Evolutionary conservation across 1,140 invertebrate genomes (phyloP), one percentile per base, ranked within the genome.

Genomic region (Drosophila mauritiana): DNA sequence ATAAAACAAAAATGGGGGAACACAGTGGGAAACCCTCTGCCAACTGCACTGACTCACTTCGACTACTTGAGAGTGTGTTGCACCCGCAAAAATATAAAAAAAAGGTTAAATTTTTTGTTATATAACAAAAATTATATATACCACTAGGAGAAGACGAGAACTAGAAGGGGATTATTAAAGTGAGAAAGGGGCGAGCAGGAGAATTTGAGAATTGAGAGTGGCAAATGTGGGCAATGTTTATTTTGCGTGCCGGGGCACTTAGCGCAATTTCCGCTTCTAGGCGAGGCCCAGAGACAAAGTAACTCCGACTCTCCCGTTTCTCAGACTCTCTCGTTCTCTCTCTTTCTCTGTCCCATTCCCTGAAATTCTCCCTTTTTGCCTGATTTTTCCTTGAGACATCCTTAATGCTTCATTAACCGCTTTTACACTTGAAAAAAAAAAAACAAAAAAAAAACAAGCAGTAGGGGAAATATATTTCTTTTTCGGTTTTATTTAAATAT

Each of bases 31-130:
- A 75, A 64, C 69, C 58, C 72, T 42, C 43, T 74, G 57, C 46
- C 57, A 73, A 73, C 76, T 56, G 56, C 76, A 63, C 77, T 69
- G 78, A 78, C 82, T 85, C 78, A 81, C 69, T 86, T 73, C 37
- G 79, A 77, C 83, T 76, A 86, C 83, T 86, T 31, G 54, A 86
- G 74, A 88, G 83, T 83, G 76, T 86, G 83, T 86, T 86, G 83
- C 83, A 86, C 84, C 83, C 83, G 42, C 82, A 75, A 78, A 83
- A 61, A 83, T 45, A 46, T 15, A 45, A 58, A 40, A 51, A 45
- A 61, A 31, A 6, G 48, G 37, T 39, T 39, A 2, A 39, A 13
- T n/a, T 8, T 27, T 17, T 25, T 20, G 10, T 49, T 31, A 46
- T 40, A 65, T 12, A 37, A 45, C 43, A 63, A 53, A 42, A 63